Base-by-base conservation (phyloP, 2,888 invertebrate species). In the Phyllotreta striolata region DNA sequence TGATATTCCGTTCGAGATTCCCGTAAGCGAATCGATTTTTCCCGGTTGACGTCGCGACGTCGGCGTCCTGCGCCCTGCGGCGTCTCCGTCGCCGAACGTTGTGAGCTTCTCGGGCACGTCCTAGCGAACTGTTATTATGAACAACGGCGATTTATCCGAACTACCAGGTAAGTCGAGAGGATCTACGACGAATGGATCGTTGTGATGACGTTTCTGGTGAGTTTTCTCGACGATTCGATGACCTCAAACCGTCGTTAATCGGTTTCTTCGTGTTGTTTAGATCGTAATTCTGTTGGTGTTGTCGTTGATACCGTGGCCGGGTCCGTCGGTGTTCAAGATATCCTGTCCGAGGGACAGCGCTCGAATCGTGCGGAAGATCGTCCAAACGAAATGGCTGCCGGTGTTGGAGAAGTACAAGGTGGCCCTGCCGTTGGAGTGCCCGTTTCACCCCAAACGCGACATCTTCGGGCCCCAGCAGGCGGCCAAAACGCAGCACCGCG, bases 361-460 rank as follows among this genome's bases (percentile, higher is more conserved):
- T 72, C 89, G 93, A 78, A 88, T 94, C 74, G 94, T 95, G 69
- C 87, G 93, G 77, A 92, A 92, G 83, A 89, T 94, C 70, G 89
- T 95, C 76, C 91, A 93, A 82, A 92, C 90, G 87, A 93, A 94
- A 89, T 94, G 95, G 93, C 87, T 91, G 71, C 95, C 95, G 61
- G 90, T 95, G 66, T 84, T 95, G 82, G 93, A 93, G 78, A 91
- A 93, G 81, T 93, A 93, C 84, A 91, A 93, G 83, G 92, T 93
- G 6, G 60, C 58, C 37, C 83, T 95, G 72, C 95, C 95, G 10
- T 80, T 94, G 75, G 94, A 95, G 82, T 95, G 95, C 80, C 95
- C 95, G 47, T 91, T 95, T 80, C 94, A 95, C 84, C 92, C 92
- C 41, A 86, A 88, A 72, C 87, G 95, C 73, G 95, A 95, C 81